Base-by-base conservation (phyloP, 2,797 vertebrate species). In the Xyrichtys novacula region DNA sequence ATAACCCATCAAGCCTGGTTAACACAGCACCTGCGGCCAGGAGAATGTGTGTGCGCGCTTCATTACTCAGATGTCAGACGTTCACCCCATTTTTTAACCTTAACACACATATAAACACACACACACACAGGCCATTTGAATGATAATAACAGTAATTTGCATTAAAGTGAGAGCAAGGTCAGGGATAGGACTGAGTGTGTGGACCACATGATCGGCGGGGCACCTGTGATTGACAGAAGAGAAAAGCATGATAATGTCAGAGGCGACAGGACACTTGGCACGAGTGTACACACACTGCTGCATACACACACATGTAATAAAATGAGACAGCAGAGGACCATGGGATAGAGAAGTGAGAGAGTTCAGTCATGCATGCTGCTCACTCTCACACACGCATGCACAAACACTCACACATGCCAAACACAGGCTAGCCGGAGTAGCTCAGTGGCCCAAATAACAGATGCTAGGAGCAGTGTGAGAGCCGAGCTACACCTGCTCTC, bases 401-500 rank as follows among this genome's bases (percentile, higher is more conserved):
- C 69, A 74, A 48, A 40, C 5, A 58, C 55, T 36, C 54, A 32
- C 55, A 55, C 69, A 71, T 28, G 50, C 80, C 60, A 77, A 72
- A 76, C 71, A 56, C 80, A 80, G 73, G 34, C 88, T 71, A 81
- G 79, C 83, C 43, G 46, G 57, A 78, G 56, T 72, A 74, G 74
- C 81, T 79, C 49, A 47, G 53, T 53, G 77, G 74, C 81, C 81
- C 83, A 74, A 46, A 80, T 34, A 90, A 85, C 89, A 91, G 89
- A 91, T 92, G 90, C 85, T 84, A 62, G 6, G 74, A 83, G 84
- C 80, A 68, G 68, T 83, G 65, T 70, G 76, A 66, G 78, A 60
- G 84, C 77, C 42, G 6, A 72, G 52, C 80, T 84, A 72, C 90
- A 88, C 85, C 89, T 88, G 88, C 76, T 83, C 69, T 65, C 67